These are phyloP conservation scores for Zhengitettix transpicula DNA, from an alignment of 2,888 invertebrate species.

Conservation along the genomic window DNA sequence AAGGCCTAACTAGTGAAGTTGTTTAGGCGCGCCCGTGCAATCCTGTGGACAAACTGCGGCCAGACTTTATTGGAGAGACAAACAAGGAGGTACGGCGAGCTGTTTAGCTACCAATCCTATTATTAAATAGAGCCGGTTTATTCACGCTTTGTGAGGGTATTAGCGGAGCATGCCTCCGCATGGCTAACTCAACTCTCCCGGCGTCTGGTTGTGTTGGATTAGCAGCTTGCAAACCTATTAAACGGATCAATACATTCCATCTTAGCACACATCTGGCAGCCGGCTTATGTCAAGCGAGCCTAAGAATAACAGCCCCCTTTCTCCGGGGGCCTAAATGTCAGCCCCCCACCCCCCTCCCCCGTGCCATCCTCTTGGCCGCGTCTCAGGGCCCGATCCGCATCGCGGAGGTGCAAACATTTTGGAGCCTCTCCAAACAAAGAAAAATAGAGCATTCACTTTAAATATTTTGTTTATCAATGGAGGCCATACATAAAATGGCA, in stretches of 20 bases:
- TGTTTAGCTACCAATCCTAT: conserved; percentile 13
- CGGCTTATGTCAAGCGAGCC: no score
- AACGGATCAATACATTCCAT: not conserved
- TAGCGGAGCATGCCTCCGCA: conserved; percentile 13
- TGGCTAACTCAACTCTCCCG: conserved; percentile 13
- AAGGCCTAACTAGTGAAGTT: no score
- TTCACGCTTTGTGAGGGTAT: conserved; percentile 8
- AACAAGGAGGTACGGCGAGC: conserved; percentile 3
- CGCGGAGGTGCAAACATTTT: no score
- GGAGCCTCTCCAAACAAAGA: no score
- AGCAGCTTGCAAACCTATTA: not conserved
- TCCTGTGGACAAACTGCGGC: not conserved
- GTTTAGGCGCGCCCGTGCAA: not conserved
- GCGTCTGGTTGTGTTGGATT: conserved; percentile 1
- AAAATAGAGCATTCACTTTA: no score
- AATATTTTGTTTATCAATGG: no score
- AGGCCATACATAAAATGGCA: no score
- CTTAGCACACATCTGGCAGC: no score
- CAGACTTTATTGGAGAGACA: not conserved
- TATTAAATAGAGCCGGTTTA: conserved; percentile 14
- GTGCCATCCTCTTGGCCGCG: not conserved
- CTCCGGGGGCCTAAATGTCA: no score
- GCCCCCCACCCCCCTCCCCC: not conserved
- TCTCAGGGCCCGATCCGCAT: not conserved
- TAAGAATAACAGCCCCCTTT: no score